A percentile compares a stretch with the other conserved stretches of the same genome.
Evolutionary conservation across 2,113 vertebrate genomes (phyloP).

Genomic region (Syngnathus typhle): DNA sequence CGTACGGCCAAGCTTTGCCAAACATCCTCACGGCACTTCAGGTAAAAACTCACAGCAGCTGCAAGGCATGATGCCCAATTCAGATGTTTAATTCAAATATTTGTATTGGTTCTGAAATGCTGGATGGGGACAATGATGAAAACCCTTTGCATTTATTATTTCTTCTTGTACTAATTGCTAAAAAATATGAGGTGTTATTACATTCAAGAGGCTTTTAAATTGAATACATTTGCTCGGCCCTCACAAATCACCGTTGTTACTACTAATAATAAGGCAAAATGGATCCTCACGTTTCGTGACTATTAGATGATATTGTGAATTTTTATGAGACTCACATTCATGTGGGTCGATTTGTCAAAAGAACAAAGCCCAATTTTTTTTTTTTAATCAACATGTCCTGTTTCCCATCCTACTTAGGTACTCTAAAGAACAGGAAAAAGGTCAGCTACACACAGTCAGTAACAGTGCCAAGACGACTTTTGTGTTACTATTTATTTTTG

Average conservation of each 20-base stretch:
- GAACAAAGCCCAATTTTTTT: background rate
- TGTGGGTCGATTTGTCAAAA: background rate
- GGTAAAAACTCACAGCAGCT: constrained; percentile 65
- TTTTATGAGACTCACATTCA: background rate
- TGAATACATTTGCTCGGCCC: background rate
- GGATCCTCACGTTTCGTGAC: background rate
- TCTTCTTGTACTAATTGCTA: background rate
- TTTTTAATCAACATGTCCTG: background rate
- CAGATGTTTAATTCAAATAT: background rate
- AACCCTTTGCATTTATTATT: too few species aligned
- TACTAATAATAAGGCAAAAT: background rate
- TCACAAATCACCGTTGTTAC: background rate
- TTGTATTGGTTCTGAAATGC: background rate
- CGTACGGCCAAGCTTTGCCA: constrained; percentile 88
- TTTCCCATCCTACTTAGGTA: background rate
- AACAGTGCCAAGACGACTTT: background rate
- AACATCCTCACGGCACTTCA: constrained; percentile 91
- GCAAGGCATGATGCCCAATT: too few species aligned
- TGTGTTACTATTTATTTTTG: background rate
- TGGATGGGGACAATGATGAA: background rate
- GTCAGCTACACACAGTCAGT: background rate
- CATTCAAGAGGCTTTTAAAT: background rate
- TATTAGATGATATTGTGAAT: background rate
- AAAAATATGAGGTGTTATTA: background rate
- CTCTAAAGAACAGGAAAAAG: background rate